A percentile compares a stretch with the other conserved stretches of the same genome.
Evolutionary conservation across 2,888 invertebrate genomes (phyloP).

Genomic region (Caenorhabditis doughertyi): DNA sequence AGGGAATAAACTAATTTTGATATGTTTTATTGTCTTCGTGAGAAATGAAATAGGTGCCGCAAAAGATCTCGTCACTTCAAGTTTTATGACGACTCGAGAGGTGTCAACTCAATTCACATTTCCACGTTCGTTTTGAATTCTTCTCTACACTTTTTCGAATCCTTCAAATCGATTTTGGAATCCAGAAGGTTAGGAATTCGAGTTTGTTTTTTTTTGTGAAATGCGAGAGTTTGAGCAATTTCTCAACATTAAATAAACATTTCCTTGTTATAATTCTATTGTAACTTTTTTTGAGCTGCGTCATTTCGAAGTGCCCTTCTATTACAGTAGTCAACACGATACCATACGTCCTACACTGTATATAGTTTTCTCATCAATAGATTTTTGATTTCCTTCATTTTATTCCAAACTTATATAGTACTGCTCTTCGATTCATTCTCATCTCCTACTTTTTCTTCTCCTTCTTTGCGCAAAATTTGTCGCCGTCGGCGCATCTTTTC

Average conservation of each 20-base stretch:
- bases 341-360: background rate
- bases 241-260: too few relatives aligned
- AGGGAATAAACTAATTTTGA: background rate
- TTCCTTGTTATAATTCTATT: too few relatives aligned
- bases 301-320: too few relatives aligned
- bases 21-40: background rate
- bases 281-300: too few relatives aligned
- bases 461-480: constrained; percentile 50
- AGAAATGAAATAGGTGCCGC: constrained; percentile 7
- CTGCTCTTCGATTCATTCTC: constrained; percentile 4
- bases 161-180: background rate
- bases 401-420: constrained; percentile 3
- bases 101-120: constrained; percentile 27
- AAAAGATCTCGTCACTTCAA: constrained; percentile 7
- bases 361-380: background rate
- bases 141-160: background rate
- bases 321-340: too few relatives aligned
- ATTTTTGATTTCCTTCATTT: background rate
- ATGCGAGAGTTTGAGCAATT: too few relatives aligned
- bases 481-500: constrained; percentile 43
- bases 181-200: too few relatives aligned
- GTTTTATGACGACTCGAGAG: constrained; percentile 19
- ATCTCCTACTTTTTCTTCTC: constrained; percentile 35
- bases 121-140: constrained; percentile 6
- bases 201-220: too few relatives aligned